Evolutionary conservation across 2,797 vertebrate species (phyloP).

Genomic region (Acanthurus leucopareius): DNA sequence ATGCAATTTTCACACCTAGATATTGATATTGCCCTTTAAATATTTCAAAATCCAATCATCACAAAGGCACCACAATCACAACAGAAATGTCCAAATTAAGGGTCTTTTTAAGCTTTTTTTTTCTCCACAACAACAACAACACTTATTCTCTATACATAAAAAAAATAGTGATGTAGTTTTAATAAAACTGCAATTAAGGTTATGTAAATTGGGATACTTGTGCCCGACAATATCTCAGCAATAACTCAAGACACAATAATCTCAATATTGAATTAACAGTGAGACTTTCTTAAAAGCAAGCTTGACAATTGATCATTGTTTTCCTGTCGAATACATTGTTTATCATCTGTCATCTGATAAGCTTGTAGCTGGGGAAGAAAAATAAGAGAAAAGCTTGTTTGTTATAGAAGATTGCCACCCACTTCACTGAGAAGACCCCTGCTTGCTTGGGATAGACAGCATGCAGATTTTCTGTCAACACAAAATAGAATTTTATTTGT

Average conservation of each 20-base stretch:
- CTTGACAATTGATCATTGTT: background rate
- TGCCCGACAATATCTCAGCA: background rate
- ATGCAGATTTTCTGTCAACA: background rate
- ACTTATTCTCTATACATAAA: background rate
- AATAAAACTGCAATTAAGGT: background rate
- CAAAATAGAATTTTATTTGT: background rate
- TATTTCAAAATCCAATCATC: background rate
- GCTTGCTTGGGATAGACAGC: background rate
- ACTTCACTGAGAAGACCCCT: background rate
- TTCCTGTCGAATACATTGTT: background rate
- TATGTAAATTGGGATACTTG: background rate
- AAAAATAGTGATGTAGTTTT: background rate
- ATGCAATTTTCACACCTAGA: no score
- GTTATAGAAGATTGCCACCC: background rate
- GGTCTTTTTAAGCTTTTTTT: background rate
- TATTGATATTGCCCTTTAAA: background rate
- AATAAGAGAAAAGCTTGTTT: background rate
- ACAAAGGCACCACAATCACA: background rate
- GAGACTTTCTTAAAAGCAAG: background rate
- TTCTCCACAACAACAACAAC: background rate
- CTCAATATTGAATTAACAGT: background rate
- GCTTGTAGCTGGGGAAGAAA: background rate
- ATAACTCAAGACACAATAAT: background rate
- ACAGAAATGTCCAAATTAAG: background rate
- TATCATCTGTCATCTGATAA: background rate